Percentiles rank a stretch among this genome's conserved stretches.
Evolutionary conservation across 1,140 invertebrate genomes (phyloP).

Genomic region (Drosophila kohkoa): DNA sequence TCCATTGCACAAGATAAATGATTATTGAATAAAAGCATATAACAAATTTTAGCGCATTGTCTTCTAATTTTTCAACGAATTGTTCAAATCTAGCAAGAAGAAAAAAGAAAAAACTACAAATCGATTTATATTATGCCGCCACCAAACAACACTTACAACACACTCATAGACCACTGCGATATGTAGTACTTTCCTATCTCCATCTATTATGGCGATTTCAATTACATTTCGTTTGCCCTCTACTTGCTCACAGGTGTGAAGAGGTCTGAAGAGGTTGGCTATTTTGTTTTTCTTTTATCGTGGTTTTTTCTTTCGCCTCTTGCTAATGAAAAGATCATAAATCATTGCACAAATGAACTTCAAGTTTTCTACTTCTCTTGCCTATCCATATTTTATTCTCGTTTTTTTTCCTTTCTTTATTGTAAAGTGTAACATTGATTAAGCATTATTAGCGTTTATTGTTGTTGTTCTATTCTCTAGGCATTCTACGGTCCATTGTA

Average conservation of each 20-base stretch:
- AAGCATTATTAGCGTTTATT: slow-evolving; percentile 82
- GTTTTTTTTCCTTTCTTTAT: slow-evolving; percentile 47
- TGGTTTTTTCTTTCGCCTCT: slow-evolving; percentile 48
- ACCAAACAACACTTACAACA: slow-evolving; percentile 41
- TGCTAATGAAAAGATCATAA: slow-evolving; percentile 77
- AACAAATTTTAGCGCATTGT: slow-evolving; percentile 78
- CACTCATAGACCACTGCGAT: background rate
- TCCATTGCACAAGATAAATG: slow-evolving; percentile 71
- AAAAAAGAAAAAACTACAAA: slow-evolving; percentile 38
- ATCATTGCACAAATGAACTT: slow-evolving; percentile 78
- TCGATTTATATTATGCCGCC: slow-evolving; percentile 62
- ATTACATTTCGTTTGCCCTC: slow-evolving; percentile 70
- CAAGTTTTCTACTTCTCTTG: slow-evolving; percentile 32
- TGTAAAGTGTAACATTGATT: slow-evolving; percentile 83
- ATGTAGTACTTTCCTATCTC: background rate
- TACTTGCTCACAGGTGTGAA: slow-evolving; percentile 75
- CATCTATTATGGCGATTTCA: slow-evolving; percentile 38
- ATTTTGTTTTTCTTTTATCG: slow-evolving; percentile 6
- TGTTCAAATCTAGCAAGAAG: slow-evolving; percentile 40
- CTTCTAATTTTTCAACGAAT: slow-evolving; percentile 64
- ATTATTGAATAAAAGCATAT: slow-evolving; percentile 66
- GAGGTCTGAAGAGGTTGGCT: slow-evolving; percentile 34
- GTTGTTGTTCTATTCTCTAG: slow-evolving; percentile 52
- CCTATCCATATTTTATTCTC: slow-evolving; percentile 45
- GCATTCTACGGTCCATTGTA: slow-evolving; percentile 54